A percentile compares a stretch with the other conserved stretches of the same genome.
Evolutionary conservation across 2,797 vertebrate species (phyloP).

Genomic region (Pipistrellus pygmaeus): DNA sequence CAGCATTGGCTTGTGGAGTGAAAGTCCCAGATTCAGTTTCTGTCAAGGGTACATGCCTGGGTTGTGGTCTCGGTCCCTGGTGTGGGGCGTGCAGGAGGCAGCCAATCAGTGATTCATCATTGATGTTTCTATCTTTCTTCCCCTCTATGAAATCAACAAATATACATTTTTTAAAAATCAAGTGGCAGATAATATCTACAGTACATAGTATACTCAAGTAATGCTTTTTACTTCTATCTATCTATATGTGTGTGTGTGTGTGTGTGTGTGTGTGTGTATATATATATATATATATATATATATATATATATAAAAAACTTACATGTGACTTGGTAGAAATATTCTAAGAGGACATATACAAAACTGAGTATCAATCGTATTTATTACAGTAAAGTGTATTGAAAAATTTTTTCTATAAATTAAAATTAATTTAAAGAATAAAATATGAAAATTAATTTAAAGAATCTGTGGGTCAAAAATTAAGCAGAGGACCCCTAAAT

Average conservation of each 20-base stretch:
- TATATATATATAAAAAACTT: neutral
- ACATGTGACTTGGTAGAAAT: neutral
- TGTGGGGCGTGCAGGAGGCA: too few species aligned
- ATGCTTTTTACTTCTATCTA: neutral
- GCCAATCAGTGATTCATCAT: too few species aligned
- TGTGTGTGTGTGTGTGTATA: too few species aligned
- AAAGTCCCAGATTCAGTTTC: too few species aligned
- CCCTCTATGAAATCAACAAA: too few species aligned
- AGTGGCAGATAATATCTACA: neutral
- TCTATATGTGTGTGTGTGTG: too few species aligned
- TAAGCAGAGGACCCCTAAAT: constrained; percentile 21
- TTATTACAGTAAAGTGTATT: neutral
- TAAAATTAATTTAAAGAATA: neutral
- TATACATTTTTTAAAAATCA: neutral
- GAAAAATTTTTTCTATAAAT: neutral
- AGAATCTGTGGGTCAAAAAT: neutral
- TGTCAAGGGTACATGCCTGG: too few species aligned
- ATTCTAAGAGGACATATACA: neutral
- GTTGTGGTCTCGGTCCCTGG: too few species aligned
- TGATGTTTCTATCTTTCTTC: too few species aligned
- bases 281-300: too few species aligned
- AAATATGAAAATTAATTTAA: neutral
- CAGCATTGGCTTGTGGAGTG: too few species aligned
- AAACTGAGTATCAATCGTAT: neutral
- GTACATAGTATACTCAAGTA: neutral